A percentile compares a stretch with the other conserved stretches of the same genome.
These are phyloP conservation scores for Fregata magnificens DNA, from an alignment of 2,113 vertebrate genomes.

Conservation along the genomic window DNA sequence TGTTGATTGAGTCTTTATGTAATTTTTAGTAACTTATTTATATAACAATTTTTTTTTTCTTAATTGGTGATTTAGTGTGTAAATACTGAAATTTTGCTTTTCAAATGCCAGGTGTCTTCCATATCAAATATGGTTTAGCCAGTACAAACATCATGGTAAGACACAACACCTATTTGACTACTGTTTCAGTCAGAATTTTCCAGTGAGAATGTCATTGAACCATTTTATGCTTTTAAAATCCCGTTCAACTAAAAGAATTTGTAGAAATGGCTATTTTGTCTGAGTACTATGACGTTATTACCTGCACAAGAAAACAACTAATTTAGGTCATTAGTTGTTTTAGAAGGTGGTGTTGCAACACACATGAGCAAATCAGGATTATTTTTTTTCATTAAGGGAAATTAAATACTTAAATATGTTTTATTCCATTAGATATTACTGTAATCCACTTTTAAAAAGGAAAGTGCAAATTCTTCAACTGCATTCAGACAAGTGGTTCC, in stretches of 20 bases:
- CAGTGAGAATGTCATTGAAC: background rate
- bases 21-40: background rate
- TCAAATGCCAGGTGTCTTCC: background rate
- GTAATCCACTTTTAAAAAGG: background rate
- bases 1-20: background rate
- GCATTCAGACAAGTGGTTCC: background rate
- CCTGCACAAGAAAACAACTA: background rate
- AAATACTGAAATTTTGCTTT: background rate
- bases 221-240: background rate
- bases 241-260: background rate
- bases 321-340: background rate
- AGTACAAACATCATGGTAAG: background rate
- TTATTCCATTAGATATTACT: background rate
- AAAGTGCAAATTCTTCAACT: background rate
- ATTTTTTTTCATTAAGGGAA: background rate
- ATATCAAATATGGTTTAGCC: background rate
- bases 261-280: background rate
- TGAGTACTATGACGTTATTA: background rate
- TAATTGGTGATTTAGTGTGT: background rate
- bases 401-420: background rate
- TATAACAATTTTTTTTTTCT: background rate
- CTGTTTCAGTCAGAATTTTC: background rate
- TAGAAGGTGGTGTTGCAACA: background rate
- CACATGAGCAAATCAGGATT: background rate
- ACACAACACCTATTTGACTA: background rate